Conservation (phyloP, 2,797 vertebrate species). For the Ambastaia sidthimunki region DNA sequence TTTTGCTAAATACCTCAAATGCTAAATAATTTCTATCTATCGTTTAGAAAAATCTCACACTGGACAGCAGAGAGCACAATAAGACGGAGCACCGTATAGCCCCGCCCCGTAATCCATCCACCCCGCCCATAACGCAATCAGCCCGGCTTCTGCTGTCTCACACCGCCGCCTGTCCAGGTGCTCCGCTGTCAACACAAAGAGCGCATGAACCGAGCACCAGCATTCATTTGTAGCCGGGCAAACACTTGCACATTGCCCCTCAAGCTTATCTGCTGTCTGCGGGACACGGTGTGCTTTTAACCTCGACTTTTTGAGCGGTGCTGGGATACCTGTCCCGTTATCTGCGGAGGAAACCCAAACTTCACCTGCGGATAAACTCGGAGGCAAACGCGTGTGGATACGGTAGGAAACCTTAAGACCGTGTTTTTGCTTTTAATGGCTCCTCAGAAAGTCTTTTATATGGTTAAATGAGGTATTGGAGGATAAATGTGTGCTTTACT, state of each 20-base stretch:
- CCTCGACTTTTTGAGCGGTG: background rate
- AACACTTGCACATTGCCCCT: background rate
- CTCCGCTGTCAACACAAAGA: constrained; percentile 17
- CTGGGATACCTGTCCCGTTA: constrained; percentile 34
- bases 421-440: too few relatives aligned
- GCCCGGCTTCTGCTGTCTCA: constrained; percentile 5
- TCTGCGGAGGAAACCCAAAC: constrained; percentile 31
- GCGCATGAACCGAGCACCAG: background rate
- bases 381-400: constrained; percentile 22
- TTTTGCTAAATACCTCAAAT: too few relatives aligned
- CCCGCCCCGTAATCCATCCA: constrained; percentile 11
- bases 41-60: background rate
- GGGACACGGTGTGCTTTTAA: background rate
- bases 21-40: too few relatives aligned
- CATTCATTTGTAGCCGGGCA: background rate
- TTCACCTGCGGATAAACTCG: constrained; percentile 9
- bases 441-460: too few relatives aligned
- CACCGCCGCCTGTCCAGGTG: constrained; percentile 19
- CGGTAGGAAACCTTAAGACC: constrained; percentile 36
- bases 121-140: constrained; percentile 20
- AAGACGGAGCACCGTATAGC: background rate
- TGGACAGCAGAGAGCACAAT: constrained; percentile 50
- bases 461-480: too few relatives aligned
- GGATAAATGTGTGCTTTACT: too few relatives aligned
- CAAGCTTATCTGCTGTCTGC: background rate